Evolutionary conservation across 2,888 invertebrate species (phyloP), one percentile per base, ranked within the genome.

Genomic region (Macrophya alboannulata): DNA sequence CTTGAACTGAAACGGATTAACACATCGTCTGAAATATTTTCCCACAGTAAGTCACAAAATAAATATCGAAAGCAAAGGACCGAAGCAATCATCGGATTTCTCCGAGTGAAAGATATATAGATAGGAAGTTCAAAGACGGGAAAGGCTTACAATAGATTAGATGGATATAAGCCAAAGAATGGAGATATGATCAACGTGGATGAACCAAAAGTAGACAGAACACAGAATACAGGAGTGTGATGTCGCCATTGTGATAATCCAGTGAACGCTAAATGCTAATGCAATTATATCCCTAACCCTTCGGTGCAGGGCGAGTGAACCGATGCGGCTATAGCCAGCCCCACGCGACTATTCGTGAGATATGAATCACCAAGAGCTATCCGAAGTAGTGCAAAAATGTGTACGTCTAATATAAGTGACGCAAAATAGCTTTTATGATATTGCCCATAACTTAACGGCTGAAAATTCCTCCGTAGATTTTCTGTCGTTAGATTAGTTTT

Each of bases 261-360:
- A 40, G 25, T 62, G 85, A 85, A 85, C 79, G 76, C 65, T 85
- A 81, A 81, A 85, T 85, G 76, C 85, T 85, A 85, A 85, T 85
- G 77, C 65, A 79, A 85, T 85, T 85, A 85, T 62, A 25, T 21
- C 84, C 77, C 62, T 40, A 85, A 79, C 85, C 85, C 79, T 85
- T 81, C 40, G 51, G 48, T 51, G 68, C 71, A 72, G 43, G 62
- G 59, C 62, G 43, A 55, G 62, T 62, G 81, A 81, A 62, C 62
- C 25, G 17, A 77, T 55, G 25, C 77, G 37, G 51, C 51, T 25
- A n/a, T n/a, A 81, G 62, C 43, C 62, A 43, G 21, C 81, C 81
- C 81, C 81, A 81, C 81, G 81, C 81, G 81, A 81, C 81, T 81
- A 81, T 81, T 59, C 59, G 81, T 59, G 81, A 81, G 81, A 81